Base-by-base conservation (phyloP, 2,797 vertebrate species). In the Sciurus vulgaris region DNA sequence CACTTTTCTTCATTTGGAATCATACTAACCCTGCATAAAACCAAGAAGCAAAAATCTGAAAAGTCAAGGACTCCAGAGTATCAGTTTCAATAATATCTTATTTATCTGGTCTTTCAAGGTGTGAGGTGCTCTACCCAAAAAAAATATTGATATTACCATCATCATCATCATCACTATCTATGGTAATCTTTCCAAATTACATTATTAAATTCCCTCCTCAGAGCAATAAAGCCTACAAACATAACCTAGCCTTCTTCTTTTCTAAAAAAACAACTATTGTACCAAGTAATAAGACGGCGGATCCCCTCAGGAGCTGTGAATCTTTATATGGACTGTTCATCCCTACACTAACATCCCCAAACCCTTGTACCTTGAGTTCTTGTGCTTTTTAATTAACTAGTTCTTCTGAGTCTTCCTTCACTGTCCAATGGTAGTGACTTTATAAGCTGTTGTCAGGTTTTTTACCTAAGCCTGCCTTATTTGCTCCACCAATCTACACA, bases 31-130 rank as follows among this genome's bases (percentile, higher is more conserved):
- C 26, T 86, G 44, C 26, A 82, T 44, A 61, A 92, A 94, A 82
- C 56, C n/a, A 41, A 95, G 41, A 93, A 70, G 49, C 35, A 89
- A 76, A 89, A 78, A 12, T 61, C 73, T 78, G 63, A 90, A 88
- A 95, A 91, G 47, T 35, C 54, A 30, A 56, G 18, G 69, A n/a
- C 38, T 26, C 79, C 61, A 14, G 26, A 86, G 63, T 61, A 14
- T 93, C 74, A 41, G 59, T 79, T 91, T 95, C 76, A 79, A 44
- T 90, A 33, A 41, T 4, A 38, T 65, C 56, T 85, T 49, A 30
- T 82, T 89, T 49, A 88, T 51, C 33, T 38, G 41, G 18, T n/a
- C 61, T 87, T 76, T 59, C 67, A 73, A 41, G 35, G 30, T 82
- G 63, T 17, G 33, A 86, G n/a, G 7, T n/a, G 3, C 30, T 76